Evolutionary conservation across 92 coral and sea anemone genomes (phyloP).

Genomic region (Metridium senile): DNA sequence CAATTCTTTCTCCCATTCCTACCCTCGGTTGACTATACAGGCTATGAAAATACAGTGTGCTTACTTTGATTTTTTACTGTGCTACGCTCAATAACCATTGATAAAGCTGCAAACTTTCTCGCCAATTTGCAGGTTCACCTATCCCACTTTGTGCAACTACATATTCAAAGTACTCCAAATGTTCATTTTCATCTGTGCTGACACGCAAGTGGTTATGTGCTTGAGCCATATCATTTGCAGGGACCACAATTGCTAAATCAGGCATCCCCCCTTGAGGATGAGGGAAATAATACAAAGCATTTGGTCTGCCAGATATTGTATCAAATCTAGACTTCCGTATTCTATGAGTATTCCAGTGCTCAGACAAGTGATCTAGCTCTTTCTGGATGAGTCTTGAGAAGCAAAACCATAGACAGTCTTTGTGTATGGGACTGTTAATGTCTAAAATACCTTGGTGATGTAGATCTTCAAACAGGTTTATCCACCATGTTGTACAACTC

Average conservation of each 20-base stretch:
- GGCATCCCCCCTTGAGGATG: neutral
- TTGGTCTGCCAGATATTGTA: neutral
- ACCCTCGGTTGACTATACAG: too few relatives aligned
- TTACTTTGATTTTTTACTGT: too few relatives aligned
- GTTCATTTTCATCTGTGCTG: neutral
- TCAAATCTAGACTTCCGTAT: neutral
- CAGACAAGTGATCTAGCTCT: neutral
- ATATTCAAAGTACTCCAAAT: neutral
- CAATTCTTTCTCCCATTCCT: too few relatives aligned
- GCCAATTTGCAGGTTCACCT: neutral
- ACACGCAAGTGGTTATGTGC: neutral
- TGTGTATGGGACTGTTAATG: neutral
- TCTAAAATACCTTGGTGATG: neutral
- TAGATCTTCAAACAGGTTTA: neutral
- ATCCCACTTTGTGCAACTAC: neutral
- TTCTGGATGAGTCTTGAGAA: neutral
- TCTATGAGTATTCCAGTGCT: neutral
- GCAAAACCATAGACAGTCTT: neutral
- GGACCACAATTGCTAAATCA: neutral
- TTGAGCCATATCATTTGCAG: neutral
- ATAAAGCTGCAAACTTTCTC: neutral
- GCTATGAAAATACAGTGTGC: too few relatives aligned
- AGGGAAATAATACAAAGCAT: neutral
- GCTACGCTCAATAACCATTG: neutral
- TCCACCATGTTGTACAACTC: conserved; percentile 50